Conservation (phyloP, 2,888 invertebrate genomes). For the Acleris cristana region DNA sequence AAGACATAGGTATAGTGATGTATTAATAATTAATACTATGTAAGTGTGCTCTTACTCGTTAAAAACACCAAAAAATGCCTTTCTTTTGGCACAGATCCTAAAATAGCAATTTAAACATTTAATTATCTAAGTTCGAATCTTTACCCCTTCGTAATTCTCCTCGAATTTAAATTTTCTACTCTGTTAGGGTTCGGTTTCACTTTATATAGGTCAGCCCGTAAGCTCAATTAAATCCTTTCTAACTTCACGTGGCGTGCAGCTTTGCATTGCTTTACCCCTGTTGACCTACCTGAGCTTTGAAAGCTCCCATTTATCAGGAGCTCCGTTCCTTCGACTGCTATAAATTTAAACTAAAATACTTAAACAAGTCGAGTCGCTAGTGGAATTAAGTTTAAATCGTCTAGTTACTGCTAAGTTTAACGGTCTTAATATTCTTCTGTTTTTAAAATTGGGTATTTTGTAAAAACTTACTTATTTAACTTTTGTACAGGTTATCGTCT, state of each 20-base stretch:
- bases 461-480: no score
- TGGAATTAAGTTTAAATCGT: no score
- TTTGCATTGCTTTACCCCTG: slow-evolving; percentile 5
- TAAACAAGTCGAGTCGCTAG: no score
- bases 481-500: no score
- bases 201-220: slow-evolving; percentile 2
- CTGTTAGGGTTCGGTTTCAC: background rate
- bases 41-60: no score
- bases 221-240: slow-evolving; percentile 1
- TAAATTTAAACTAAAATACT: background rate
- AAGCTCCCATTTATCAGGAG: slow-evolving; percentile 14
- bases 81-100: no score
- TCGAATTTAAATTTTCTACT: background rate
- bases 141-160: background rate
- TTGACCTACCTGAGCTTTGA: slow-evolving; percentile 13
- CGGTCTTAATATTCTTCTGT: no score
- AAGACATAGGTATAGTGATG: no score
- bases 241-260: background rate
- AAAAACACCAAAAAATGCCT: no score
- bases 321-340: slow-evolving; percentile 2
- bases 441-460: no score
- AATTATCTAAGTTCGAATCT: background rate
- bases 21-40: no score
- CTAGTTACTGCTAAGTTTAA: background rate
- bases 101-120: background rate